These are phyloP conservation scores for Hypsibius dujardini DNA, from an alignment of 1,140 invertebrate species.

Conservation along the genomic window DNA sequence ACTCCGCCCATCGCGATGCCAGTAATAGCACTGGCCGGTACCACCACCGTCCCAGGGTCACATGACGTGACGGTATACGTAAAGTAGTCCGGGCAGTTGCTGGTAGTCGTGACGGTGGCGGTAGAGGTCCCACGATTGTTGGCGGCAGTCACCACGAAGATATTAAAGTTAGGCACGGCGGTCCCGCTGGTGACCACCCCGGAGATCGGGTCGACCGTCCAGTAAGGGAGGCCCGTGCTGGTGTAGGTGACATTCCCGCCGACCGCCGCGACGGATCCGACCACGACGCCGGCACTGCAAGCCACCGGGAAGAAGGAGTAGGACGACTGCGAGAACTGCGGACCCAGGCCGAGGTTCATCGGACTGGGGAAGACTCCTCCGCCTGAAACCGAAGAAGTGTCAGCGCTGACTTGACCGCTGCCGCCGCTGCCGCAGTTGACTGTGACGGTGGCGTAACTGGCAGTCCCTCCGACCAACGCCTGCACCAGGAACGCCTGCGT, in stretches of 20 bases:
- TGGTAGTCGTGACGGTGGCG: not conserved
- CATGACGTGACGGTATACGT: not conserved
- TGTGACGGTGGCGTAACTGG: not conserved
- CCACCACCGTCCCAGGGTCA: not conserved
- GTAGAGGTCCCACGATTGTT: not conserved
- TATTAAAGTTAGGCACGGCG: not conserved
- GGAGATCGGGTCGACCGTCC: not conserved
- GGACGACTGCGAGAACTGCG: not conserved
- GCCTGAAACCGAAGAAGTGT: not conserved
- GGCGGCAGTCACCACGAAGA: not conserved
- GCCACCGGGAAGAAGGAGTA: not conserved
- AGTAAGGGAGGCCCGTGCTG: not conserved
- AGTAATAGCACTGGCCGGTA: constrained; percentile 3
- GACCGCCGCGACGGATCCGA: not conserved
- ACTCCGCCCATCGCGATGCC: not conserved
- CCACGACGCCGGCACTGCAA: not conserved
- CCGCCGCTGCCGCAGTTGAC: not conserved
- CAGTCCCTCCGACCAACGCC: not conserved
- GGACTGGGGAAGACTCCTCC: not conserved
- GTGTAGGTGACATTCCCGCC: not conserved
- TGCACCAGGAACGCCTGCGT: constrained; percentile 8
- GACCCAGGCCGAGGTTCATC: not conserved
- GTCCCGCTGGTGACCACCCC: not conserved
- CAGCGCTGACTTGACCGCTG: not conserved
- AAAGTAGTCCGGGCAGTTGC: constrained; percentile 8